Percentiles rank a stretch among this genome's conserved stretches.
These are phyloP conservation scores for Xylocampa areola DNA, from an alignment of 2,888 invertebrate genomes.

Conservation along the genomic window DNA sequence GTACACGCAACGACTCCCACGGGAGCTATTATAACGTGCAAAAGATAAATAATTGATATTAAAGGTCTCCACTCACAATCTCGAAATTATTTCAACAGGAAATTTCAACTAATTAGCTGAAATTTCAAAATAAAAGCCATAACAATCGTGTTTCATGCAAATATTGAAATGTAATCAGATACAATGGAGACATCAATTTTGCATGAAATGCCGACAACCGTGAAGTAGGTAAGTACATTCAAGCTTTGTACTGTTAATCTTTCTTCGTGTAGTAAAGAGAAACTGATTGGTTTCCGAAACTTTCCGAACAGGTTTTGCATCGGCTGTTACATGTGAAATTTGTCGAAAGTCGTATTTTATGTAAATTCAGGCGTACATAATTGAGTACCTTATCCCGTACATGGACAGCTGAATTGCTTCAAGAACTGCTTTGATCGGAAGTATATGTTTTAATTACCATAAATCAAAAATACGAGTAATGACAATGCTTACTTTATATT, in stretches of 20 bases:
- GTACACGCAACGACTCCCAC: conserved; percentile 16
- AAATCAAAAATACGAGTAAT: too few species aligned
- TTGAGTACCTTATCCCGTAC: conserved; percentile 18
- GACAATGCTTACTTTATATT: too few species aligned
- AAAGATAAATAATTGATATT: conserved; percentile 29
- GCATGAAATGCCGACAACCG: background rate
- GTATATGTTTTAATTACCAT: too few species aligned
- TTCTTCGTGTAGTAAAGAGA: conserved; percentile 30
- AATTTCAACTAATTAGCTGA: background rate
- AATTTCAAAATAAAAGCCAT: background rate
- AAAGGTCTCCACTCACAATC: background rate
- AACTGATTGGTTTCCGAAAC: conserved; percentile 26
- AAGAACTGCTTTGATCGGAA: too few species aligned
- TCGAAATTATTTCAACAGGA: conserved; percentile 7
- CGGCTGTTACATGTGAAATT: conserved; percentile 15
- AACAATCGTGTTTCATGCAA: background rate
- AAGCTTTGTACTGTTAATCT: conserved; percentile 4
- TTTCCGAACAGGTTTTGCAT: conserved; percentile 32
- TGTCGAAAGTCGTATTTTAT: conserved; percentile 33
- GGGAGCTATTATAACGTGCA: conserved; percentile 12
- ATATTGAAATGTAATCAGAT: background rate
- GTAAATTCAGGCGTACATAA: conserved; percentile 25
- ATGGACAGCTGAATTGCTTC: conserved; percentile 8
- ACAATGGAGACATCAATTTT: conserved; percentile 12
- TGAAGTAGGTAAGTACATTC: background rate